Percentiles rank a stretch among this genome's conserved stretches.
Evolutionary conservation across 2,113 vertebrate genomes (phyloP).

Genomic region (Rhinopomastus cyanomelas): DNA sequence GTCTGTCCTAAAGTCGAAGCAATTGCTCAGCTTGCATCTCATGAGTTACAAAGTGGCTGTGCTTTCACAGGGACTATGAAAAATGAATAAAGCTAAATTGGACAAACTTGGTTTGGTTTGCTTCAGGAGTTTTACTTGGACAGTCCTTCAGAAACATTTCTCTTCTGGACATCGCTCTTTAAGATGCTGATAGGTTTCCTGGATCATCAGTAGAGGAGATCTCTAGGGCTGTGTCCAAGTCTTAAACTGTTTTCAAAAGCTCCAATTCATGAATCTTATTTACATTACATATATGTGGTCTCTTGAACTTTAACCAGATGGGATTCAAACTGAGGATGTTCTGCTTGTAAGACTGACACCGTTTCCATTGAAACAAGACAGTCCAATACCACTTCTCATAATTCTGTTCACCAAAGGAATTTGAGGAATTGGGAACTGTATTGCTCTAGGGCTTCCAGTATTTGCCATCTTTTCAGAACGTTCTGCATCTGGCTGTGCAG

Average conservation of each 20-base stretch:
- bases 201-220: neutral
- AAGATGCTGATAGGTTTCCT: neutral
- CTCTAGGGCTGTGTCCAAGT: neutral
- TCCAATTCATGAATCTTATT: neutral
- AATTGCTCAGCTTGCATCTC: conserved; percentile 2
- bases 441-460: too few species aligned
- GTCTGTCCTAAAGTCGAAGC: conserved; percentile 10
- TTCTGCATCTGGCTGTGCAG: too few species aligned
- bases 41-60: neutral
- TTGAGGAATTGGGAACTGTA: too few species aligned
- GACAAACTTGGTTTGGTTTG: neutral
- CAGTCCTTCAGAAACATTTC: neutral
- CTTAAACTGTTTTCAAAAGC: neutral
- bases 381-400: too few species aligned
- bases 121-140: neutral
- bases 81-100: neutral
- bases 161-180: neutral
- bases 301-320: too few species aligned
- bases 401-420: too few species aligned
- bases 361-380: too few species aligned
- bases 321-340: too few species aligned
- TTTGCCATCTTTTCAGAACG: too few species aligned
- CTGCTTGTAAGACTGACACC: too few species aligned
- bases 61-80: neutral
- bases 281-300: neutral